Conservation (phyloP, 2,888 invertebrate genomes). For the Sphecodes monilicornis region DNA sequence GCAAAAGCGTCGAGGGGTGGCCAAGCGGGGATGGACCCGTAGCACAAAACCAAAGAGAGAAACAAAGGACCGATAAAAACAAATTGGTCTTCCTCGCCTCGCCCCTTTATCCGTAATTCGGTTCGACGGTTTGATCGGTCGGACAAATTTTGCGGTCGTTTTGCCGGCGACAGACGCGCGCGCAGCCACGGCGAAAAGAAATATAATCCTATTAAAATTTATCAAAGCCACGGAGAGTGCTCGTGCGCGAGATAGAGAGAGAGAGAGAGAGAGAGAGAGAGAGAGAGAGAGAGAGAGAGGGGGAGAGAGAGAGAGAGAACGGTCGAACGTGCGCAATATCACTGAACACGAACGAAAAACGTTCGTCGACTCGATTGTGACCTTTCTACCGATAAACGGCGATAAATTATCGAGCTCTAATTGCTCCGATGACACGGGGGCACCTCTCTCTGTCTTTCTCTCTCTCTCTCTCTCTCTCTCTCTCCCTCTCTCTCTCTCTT, state of each 20-base stretch:
- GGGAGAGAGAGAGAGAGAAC: neutral
- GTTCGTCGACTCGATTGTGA: constrained; percentile 13
- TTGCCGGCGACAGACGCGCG: constrained; percentile 53
- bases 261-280: neutral
- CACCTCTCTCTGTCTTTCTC: neutral
- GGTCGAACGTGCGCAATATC: constrained; percentile 31
- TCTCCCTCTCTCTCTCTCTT: neutral
- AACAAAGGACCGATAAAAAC: constrained; percentile 74
- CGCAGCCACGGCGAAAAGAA: constrained; percentile 34
- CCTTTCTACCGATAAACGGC: neutral
- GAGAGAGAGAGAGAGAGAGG: neutral
- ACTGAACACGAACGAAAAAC: constrained; percentile 7
- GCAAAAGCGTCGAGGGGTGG: constrained; percentile 37
- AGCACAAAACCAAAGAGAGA: constrained; percentile 65
- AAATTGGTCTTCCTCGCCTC: constrained; percentile 67
- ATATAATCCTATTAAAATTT: constrained; percentile 63
- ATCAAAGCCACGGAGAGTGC: constrained; percentile 16
- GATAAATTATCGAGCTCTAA: constrained; percentile 51
- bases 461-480: neutral
- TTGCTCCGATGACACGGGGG: constrained; percentile 20
- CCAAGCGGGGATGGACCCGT: constrained; percentile 9
- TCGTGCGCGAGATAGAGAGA: too few relatives aligned
- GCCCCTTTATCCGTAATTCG: constrained; percentile 54
- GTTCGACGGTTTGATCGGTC: constrained; percentile 62
- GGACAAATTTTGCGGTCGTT: constrained; percentile 76